A percentile compares a stretch with the other conserved stretches of the same genome.
phyloP scores from a whole-genome alignment of 2,797 vertebrate genomes.

The Microcaecilia unicolor region DNA sequence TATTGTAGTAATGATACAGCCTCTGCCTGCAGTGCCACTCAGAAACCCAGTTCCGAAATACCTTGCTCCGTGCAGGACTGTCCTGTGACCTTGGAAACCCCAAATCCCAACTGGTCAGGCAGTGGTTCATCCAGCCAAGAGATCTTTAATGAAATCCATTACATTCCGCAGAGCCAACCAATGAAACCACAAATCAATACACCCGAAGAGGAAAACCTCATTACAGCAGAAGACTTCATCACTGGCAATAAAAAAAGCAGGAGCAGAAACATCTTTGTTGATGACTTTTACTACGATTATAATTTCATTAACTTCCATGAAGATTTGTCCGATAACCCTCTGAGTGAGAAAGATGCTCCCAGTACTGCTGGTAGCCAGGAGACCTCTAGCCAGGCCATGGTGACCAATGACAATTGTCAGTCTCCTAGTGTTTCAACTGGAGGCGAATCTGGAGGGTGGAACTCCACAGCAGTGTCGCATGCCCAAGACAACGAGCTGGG shows the following conservation, averaged over 20 bases:
- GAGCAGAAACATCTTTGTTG: constrained; percentile 58
- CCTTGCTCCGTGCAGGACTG: constrained; percentile 50
- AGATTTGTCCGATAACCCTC: constrained; percentile 68
- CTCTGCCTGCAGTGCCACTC: constrained; percentile 50
- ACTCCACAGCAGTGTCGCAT: no score
- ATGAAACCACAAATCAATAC: constrained; percentile 24
- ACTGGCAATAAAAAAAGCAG: constrained; percentile 37
- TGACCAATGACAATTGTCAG: neutral
- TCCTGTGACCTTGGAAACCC: neutral
- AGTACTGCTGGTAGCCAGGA: neutral
- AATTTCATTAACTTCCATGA: constrained; percentile 97
- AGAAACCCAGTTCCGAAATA: constrained; percentile 37
- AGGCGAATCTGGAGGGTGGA: neutral
- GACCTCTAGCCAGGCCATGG: neutral
- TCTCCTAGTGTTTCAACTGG: neutral
- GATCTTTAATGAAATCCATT: constrained; percentile 71
- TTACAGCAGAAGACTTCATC: constrained; percentile 56
- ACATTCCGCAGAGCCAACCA: constrained; percentile 13
- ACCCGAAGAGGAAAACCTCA: constrained; percentile 38
- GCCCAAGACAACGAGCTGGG: neutral
- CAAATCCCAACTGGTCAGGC: constrained; percentile 74
- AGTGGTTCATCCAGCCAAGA: constrained; percentile 79
- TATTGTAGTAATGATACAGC: constrained; percentile 63
- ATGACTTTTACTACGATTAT: constrained; percentile 96
- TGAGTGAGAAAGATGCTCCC: constrained; percentile 14